Base-by-base conservation (phyloP, 1,140 invertebrate genomes). In the Scylla paramamosain region DNA sequence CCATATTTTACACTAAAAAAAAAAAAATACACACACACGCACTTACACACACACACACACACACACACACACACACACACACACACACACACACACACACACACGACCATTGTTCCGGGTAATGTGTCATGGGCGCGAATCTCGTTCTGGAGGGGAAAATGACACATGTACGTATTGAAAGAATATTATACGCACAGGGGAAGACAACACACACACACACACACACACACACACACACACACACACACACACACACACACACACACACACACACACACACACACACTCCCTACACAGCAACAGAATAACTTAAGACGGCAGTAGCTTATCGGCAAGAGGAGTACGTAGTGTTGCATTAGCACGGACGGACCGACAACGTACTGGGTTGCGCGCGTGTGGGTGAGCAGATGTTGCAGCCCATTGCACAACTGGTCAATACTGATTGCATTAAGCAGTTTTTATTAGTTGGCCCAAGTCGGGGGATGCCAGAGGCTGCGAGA, bases 381-480 rank as follows among this genome's bases (percentile, higher is more conserved):
- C 6, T 77, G 67, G 20, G 67, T 12, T 77, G 67, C n/a, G n/a
- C 67, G 67, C 59, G 88, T 94, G 93, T 88, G 93, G 93, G 93
- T 87, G 86, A 48, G 93, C 84, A 94, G 93, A 94, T 94, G 93
- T 94, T 94, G 93, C 84, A 89, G 48, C 93, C 93, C 93, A 88
- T 94, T 94, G 93, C 93, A 88, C 93, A 94, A 94, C 84, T 94
- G 93, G 93, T 87, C 93, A 94, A 94, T 89, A 94, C 84, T 94
- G 93, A 89, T 94, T 94, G 84, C 93, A 94, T 94, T 94, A 94
- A 67, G 86, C 93, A 94, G 93, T 94, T 94, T 88, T 94, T 94
- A 94, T 94, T 94, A 89, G 93, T 93, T 88, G 93, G 86, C 84
- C 93, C 87, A 94, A 87, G 59, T 94, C 46, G n/a, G 32, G 59